Evolutionary conservation across 2,888 invertebrate species (phyloP), one percentile per base, ranked within the genome.

Genomic region (Tetheella fluctuosa): DNA sequence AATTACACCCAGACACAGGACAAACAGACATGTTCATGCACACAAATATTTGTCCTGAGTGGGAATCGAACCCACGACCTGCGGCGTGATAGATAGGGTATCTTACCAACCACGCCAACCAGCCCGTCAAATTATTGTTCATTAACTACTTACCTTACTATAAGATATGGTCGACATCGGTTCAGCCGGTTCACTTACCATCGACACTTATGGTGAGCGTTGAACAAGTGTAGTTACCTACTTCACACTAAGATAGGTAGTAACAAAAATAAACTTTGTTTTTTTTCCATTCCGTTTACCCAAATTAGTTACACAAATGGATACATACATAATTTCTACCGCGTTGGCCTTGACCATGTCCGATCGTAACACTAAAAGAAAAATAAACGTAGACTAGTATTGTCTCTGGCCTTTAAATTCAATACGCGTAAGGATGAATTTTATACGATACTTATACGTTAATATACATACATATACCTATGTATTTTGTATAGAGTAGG

Each of bases 311-410:
- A 48, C 28, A 12, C 20, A 53, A 57, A 30, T 28, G 25, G 15
- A 17, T 37, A 25, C 52, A 55, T 59, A 34, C 52, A 52, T 63
- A 58, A 59, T 62, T 52, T 37, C 25, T 53, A n/a, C 53, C 5
- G n/a, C 13, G 13, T 39, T 42, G 57, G 15, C 70, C 70, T 70
- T 70, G 70, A 68, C 70, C 68, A 65, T 68, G 70, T 54, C 66
- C 64, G 67, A 34, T 63, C 59, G 62, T 65, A 62, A 64, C 58
- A 63, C 54, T 53, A 57, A 60, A 61, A 63, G 62, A 61, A 62
- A 58, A 57, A 25, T 25, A 37, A 52, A 59, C 20, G 28, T 17
- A 54, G 39, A 56, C 17, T 28, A 23, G 52, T 55, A 23, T 30
- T 30, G 30, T 34, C 8, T 17, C 20, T 55, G 34, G 34, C 20